These are phyloP conservation scores for Drosophila imparisetae DNA, from an alignment of 2,888 invertebrate species.

Conservation along the genomic window DNA sequence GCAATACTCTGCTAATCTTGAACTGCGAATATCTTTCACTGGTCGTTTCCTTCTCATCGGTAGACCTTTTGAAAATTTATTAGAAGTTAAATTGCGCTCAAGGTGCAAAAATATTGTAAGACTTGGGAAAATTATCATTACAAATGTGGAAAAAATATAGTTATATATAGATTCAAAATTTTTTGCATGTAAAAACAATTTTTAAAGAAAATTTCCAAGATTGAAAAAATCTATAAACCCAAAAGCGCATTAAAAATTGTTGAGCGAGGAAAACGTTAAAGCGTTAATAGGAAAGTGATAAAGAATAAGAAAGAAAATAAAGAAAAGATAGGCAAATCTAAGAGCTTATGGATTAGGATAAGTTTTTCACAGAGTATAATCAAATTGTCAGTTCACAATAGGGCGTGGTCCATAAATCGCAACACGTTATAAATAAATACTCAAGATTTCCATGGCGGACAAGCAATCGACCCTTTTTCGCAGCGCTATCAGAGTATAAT, in stretches of 20 bases:
- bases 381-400: neutral
- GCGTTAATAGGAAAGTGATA: neutral
- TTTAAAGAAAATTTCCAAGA: too few species aligned
- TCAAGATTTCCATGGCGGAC: neutral
- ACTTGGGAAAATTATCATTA: accelerated
- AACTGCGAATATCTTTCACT: too few species aligned
- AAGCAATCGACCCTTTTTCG: neutral
- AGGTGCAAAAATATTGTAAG: neutral
- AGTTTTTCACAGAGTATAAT: neutral
- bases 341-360: neutral
- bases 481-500: neutral
- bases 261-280: neutral
- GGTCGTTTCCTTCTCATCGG: neutral
- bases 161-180: neutral
- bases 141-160: neutral
- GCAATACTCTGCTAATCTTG: neutral
- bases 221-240: neutral
- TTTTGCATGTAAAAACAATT: too few species aligned
- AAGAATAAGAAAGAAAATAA: neutral
- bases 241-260: neutral
- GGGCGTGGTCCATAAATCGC: neutral
- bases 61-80: neutral
- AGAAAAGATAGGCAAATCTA: accelerated
- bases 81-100: neutral
- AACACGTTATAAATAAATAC: neutral